phyloP scores from a whole-genome alignment of 2,113 vertebrate genomes.

The Trichechus manatus region DNA sequence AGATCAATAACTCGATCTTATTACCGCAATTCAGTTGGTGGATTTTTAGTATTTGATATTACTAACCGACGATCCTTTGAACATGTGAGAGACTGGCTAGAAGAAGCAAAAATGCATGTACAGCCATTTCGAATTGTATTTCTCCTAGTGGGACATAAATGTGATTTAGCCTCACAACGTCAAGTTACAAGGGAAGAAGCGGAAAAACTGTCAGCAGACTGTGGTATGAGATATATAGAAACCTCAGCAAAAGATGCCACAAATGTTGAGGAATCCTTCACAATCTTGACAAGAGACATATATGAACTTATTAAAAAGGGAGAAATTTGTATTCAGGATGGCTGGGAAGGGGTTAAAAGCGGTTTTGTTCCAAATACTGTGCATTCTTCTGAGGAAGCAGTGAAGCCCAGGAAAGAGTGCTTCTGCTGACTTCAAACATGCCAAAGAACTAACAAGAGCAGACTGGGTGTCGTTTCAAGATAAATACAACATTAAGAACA shows the following conservation, averaged over 20 bases:
- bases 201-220: constrained; percentile 89
- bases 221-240: constrained; percentile 91
- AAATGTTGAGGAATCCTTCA: constrained; percentile 92
- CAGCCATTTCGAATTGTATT: constrained; percentile 91
- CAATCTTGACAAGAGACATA: constrained; percentile 90
- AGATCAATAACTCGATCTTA: constrained; percentile 93
- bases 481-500: constrained; percentile 72
- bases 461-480: constrained; percentile 60
- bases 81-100: constrained; percentile 91
- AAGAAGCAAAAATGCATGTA: constrained; percentile 90
- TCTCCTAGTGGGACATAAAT: constrained; percentile 91
- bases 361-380: constrained; percentile 91
- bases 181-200: constrained; percentile 91
- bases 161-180: constrained; percentile 88
- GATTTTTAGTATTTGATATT: constrained; percentile 91
- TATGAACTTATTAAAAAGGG: constrained; percentile 91
- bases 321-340: constrained; percentile 91
- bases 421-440: constrained; percentile 85
- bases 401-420: constrained; percentile 88
- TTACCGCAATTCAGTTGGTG: constrained; percentile 91
- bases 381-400: constrained; percentile 91
- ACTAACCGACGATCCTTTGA: constrained; percentile 91
- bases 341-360: constrained; percentile 92
- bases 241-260: constrained; percentile 91
- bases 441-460: constrained; percentile 80